Evolutionary conservation across 2,888 invertebrate species (phyloP).

Genomic region (Lacanobia wlatinum): DNA sequence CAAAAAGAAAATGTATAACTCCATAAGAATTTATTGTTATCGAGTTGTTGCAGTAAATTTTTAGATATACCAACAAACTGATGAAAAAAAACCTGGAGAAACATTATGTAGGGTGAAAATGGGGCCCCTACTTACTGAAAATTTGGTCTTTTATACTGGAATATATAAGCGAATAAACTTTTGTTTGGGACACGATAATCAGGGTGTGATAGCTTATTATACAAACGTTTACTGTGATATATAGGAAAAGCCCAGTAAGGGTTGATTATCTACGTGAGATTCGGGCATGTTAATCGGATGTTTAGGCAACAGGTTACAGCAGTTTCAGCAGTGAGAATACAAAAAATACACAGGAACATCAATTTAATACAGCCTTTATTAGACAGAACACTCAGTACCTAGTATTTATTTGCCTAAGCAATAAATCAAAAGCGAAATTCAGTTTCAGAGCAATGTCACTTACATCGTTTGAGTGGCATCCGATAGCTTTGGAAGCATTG

Average conservation of each 20-base stretch:
- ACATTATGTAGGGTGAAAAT: not conserved
- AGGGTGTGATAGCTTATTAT: not conserved
- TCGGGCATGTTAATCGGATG: slow-evolving; percentile 36
- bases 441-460: slow-evolving; percentile 73
- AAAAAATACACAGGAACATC: not conserved
- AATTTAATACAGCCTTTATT: not conserved
- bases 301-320: slow-evolving; percentile 64
- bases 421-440: slow-evolving; percentile 53
- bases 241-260: slow-evolving; percentile 30
- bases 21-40: not conserved
- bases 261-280: slow-evolving; percentile 38
- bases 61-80: not conserved
- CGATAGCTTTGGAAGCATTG: slow-evolving; percentile 86
- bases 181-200: not conserved
- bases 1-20: too few species aligned
- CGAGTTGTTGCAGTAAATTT: too few species aligned
- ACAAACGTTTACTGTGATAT: slow-evolving; percentile 19
- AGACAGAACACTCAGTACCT: slow-evolving; percentile 3
- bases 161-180: not conserved
- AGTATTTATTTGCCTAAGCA: slow-evolving; percentile 54
- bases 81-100: not conserved
- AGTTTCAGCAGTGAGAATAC: not conserved
- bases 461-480: slow-evolving; percentile 88
- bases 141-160: not conserved
- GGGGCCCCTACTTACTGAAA: not conserved